Conservation (phyloP, 2,113 vertebrate species). For the Varanus salvator region DNA sequence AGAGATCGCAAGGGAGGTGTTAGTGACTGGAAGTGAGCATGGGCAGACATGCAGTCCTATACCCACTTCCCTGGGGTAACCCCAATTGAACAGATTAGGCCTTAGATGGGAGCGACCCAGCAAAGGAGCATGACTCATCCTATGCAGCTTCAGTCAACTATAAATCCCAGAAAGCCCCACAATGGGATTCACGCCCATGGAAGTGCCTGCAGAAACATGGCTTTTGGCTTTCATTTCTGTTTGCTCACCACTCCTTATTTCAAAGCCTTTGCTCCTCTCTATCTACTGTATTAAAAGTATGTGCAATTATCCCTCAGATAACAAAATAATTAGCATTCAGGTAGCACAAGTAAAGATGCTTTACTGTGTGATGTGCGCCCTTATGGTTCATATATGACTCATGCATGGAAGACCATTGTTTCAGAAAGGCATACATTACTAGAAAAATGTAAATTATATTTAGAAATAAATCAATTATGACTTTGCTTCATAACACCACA, state of each 20-base stretch:
- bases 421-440: neutral
- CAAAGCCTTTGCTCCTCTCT: neutral
- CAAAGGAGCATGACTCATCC: neutral
- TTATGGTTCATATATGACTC: neutral
- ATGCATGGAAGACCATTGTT: neutral
- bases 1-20: neutral
- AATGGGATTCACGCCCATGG: neutral
- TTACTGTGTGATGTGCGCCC: neutral
- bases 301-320: neutral
- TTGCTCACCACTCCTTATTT: neutral
- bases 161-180: neutral
- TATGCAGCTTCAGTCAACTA: neutral
- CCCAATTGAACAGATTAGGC: neutral
- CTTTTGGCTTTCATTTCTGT: neutral
- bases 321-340: neutral
- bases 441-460: slow-evolving; percentile 9
- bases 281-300: neutral
- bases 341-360: neutral
- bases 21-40: neutral
- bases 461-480: neutral
- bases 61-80: neutral
- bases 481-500: neutral
- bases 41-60: neutral
- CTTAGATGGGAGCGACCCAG: neutral
- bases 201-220: neutral